Conservation (phyloP, 2,797 vertebrate species). For the Sebastes reedi region DNA sequence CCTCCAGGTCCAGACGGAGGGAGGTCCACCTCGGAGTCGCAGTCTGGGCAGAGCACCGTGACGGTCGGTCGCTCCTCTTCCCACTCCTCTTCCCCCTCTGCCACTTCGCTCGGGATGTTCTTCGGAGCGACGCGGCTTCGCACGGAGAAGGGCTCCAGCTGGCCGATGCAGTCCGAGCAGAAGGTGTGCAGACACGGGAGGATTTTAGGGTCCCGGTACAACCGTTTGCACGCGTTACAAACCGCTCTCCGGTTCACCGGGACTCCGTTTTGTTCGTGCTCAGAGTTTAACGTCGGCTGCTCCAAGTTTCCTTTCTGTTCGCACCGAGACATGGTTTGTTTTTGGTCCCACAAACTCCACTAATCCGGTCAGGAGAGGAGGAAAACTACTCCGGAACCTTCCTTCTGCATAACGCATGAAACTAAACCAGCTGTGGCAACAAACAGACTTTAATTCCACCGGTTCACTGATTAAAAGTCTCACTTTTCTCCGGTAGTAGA, state of each 20-base stretch:
- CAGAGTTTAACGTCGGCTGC: not conserved
- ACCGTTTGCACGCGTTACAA: conserved; percentile 82
- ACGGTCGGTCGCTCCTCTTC: not conserved
- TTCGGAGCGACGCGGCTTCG: not conserved
- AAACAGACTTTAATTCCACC: too few species aligned
- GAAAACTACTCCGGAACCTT: not conserved
- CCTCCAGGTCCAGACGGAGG: conserved; percentile 84
- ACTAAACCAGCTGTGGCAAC: accelerated
- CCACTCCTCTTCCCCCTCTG: not conserved
- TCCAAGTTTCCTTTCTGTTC: not conserved
- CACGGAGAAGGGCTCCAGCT: conserved; percentile 82
- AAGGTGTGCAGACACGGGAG: conserved; percentile 92
- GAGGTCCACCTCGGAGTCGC: conserved; percentile 88
- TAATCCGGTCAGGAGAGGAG: not conserved
- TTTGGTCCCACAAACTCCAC: not conserved
- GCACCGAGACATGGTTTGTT: conserved; percentile 45
- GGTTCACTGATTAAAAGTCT: not conserved
- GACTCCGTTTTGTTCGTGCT: not conserved
- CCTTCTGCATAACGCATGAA: not conserved
- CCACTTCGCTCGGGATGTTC: not conserved
- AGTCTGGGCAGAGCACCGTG: conserved; percentile 88
- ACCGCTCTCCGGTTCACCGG: conserved; percentile 65
- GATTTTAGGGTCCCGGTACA: conserved; percentile 86
- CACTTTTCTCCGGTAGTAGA: not conserved
- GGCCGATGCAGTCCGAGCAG: conserved; percentile 86